These are phyloP conservation scores for Halictus ligatus DNA, from an alignment of 2,888 invertebrate species.

Conservation along the genomic window DNA sequence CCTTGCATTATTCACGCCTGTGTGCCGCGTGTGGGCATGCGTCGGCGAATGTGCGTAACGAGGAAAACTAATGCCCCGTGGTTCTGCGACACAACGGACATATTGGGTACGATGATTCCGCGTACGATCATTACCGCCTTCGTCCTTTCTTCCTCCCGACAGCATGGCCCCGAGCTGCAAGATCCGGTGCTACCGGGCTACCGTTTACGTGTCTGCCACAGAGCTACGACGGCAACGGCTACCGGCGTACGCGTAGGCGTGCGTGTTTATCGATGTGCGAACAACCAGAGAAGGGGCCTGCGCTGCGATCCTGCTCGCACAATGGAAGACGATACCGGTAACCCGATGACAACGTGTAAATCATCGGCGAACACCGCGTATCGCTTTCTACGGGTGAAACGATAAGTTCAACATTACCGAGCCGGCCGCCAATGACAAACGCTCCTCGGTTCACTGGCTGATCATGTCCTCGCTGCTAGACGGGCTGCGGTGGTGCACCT, in stretches of 20 bases:
- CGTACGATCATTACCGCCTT: constrained; percentile 71
- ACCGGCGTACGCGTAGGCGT: constrained; percentile 4
- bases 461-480: constrained; percentile 37
- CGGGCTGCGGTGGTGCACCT: neutral
- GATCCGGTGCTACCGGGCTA: neutral
- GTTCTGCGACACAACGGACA: constrained; percentile 50
- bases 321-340: constrained; percentile 61
- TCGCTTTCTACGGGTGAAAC: constrained; percentile 54
- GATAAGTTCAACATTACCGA: constrained; percentile 62
- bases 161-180: neutral
- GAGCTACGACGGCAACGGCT: neutral
- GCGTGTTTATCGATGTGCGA: neutral
- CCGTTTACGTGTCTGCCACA: constrained; percentile 6
- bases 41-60: constrained; percentile 65
- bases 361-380: constrained; percentile 58
- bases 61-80: constrained; percentile 56
- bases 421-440: constrained; percentile 53
- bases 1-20: constrained; percentile 72
- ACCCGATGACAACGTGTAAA: constrained; percentile 69
- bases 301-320: constrained; percentile 35
- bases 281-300: constrained; percentile 5
- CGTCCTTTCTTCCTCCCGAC: constrained; percentile 52
- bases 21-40: constrained; percentile 51
- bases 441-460: constrained; percentile 51
- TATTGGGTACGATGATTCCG: constrained; percentile 23